Evolutionary conservation across 2,113 vertebrate species (phyloP).

Genomic region (Dicaeum eximium): DNA sequence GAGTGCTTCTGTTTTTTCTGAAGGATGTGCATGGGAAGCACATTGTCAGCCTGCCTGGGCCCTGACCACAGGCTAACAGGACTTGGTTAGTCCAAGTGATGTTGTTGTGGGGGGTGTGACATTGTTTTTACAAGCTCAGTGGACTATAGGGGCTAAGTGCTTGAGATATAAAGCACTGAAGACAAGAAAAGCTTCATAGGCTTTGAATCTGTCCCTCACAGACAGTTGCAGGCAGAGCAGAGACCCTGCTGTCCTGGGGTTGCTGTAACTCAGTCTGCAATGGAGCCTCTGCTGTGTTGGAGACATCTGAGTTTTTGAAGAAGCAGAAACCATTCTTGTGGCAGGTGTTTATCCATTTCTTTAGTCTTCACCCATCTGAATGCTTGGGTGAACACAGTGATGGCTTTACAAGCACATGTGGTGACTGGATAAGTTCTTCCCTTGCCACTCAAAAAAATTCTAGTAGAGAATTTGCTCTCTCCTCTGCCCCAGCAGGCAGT

Average conservation of each 20-base stretch:
- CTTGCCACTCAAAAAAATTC: not conserved
- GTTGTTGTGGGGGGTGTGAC: not conserved
- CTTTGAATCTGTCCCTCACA: not conserved
- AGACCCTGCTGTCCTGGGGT: not conserved
- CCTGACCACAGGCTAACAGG: not conserved
- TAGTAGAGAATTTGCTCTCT: not conserved
- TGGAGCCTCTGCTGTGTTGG: not conserved
- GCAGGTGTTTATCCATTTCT: not conserved
- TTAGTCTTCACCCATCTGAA: not conserved
- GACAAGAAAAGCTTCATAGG: not conserved
- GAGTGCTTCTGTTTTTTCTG: not conserved
- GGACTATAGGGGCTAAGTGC: not conserved
- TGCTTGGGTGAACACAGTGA: not conserved
- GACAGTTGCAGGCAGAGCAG: not conserved
- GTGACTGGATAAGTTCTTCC: not conserved
- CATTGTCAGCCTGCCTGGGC: not conserved
- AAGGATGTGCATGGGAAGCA: not conserved
- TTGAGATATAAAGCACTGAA: not conserved
- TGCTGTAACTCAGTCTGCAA: not conserved
- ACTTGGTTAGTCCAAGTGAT: not conserved
- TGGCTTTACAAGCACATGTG: not conserved
- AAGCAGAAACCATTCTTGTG: not conserved
- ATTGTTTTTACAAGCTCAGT: not conserved
- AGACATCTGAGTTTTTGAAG: not conserved
- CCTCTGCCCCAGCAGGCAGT: not conserved